Percentiles rank a stretch among this genome's conserved stretches.
These are phyloP conservation scores for Anarrhichthys ocellatus DNA, from an alignment of 2,113 vertebrate genomes.

Conservation along the genomic window DNA sequence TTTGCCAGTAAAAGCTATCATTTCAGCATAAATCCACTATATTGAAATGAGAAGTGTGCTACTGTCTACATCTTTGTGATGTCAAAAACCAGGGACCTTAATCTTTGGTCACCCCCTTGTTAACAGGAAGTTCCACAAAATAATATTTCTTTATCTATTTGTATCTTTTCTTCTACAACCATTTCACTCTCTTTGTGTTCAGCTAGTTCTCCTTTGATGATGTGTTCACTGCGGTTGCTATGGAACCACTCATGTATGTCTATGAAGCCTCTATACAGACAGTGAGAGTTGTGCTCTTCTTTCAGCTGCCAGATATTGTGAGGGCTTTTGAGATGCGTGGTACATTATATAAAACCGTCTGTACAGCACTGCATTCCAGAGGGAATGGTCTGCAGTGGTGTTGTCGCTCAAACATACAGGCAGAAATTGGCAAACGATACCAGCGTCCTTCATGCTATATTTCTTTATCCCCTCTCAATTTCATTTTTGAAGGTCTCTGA, in stretches of 20 bases:
- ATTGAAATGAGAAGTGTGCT: not conserved
- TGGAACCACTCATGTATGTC: slow-evolving; percentile 29
- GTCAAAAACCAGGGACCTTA: not conserved
- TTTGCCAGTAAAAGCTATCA: not conserved
- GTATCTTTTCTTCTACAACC: not conserved
- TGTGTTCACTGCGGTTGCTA: slow-evolving; percentile 25
- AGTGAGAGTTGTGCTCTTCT: slow-evolving; percentile 10
- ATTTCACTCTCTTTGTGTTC: not conserved
- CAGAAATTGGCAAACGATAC: not conserved
- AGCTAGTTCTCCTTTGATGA: slow-evolving; percentile 1
- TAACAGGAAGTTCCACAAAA: not conserved
- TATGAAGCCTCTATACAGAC: slow-evolving; percentile 5
- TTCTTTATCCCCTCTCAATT: not conserved
- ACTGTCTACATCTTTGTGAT: not conserved
- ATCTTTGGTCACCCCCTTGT: not conserved
- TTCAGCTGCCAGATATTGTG: slow-evolving; percentile 19
- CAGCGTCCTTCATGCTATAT: not conserved
- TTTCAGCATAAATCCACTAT: not conserved
- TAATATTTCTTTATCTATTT: not conserved
- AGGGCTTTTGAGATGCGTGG: not conserved
- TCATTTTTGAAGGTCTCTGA: not conserved
- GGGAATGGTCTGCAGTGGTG: not conserved
- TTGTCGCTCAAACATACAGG: not conserved
- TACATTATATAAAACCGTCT: not conserved
- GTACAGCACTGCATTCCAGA: not conserved